These are phyloP conservation scores for Rhea pennata DNA, from an alignment of 2,113 vertebrate species.

Conservation along the genomic window DNA sequence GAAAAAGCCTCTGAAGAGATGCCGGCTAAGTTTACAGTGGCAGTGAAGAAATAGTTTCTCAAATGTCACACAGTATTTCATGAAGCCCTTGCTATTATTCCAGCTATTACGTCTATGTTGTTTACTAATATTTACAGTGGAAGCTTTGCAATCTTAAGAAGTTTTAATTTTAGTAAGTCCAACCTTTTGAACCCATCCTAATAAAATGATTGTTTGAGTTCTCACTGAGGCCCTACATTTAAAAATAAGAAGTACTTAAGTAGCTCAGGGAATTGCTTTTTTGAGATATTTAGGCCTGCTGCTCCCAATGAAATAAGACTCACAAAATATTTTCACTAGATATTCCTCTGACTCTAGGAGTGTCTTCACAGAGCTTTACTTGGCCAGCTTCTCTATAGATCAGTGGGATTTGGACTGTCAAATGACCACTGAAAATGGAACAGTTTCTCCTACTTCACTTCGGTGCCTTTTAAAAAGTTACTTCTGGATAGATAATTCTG, in stretches of 20 bases:
- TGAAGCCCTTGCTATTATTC: not conserved
- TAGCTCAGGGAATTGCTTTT: not conserved
- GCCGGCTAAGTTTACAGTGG: constrained; percentile 24
- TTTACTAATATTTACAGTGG: constrained; percentile 51
- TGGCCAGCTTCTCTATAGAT: not conserved
- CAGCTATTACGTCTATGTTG: not conserved
- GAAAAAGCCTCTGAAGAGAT: not conserved
- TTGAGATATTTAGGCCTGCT: not conserved
- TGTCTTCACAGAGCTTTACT: not conserved
- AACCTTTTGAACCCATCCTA: not conserved
- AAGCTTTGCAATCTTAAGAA: constrained; percentile 9
- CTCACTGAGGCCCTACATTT: not conserved
- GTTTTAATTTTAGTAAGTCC: constrained; percentile 30
- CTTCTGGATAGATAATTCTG: not conserved
- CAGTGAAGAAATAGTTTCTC: not conserved
- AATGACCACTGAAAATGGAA: not conserved
- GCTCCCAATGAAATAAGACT: not conserved
- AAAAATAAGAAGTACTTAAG: not conserved
- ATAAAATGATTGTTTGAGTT: not conserved
- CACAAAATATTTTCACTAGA: not conserved
- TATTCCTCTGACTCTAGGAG: not conserved
- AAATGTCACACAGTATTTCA: not conserved
- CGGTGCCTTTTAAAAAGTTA: not conserved
- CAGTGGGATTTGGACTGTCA: not conserved
- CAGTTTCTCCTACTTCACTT: not conserved